Evolutionary conservation across 2,113 vertebrate species (phyloP).

Genomic region (Lipophrys pholis): DNA sequence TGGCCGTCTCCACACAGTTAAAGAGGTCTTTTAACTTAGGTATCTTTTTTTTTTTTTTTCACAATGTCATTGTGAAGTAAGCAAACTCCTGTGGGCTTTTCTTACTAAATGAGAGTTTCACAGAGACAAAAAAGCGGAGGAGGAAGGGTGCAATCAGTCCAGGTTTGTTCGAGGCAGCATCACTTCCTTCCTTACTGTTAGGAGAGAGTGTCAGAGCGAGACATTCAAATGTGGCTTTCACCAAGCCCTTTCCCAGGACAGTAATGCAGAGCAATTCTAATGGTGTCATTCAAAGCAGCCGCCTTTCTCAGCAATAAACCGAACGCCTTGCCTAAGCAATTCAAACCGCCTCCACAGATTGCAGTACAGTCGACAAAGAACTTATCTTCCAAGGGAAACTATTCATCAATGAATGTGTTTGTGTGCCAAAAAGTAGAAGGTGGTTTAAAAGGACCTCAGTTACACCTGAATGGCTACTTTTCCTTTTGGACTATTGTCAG

Average conservation of each 20-base stretch:
- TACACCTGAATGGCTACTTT: constrained; percentile 71
- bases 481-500: constrained; percentile 42
- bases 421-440: constrained; percentile 52
- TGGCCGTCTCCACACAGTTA: constrained; percentile 61
- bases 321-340: constrained; percentile 80
- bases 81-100: constrained; percentile 63
- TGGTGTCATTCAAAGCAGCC: constrained; percentile 77
- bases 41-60: constrained; percentile 57
- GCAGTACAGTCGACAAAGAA: constrained; percentile 76
- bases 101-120: constrained; percentile 71
- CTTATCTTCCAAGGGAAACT: constrained; percentile 69
- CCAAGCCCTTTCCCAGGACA: constrained; percentile 77
- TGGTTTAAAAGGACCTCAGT: constrained; percentile 58
- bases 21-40: constrained; percentile 67
- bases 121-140: constrained; percentile 65
- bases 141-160: constrained; percentile 81
- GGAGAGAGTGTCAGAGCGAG: constrained; percentile 69
- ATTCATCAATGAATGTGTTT: constrained; percentile 76
- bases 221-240: constrained; percentile 77
- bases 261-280: constrained; percentile 72
- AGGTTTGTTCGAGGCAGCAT: constrained; percentile 81
- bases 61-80: constrained; percentile 68
- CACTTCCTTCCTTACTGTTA: constrained; percentile 77
- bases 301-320: constrained; percentile 73
- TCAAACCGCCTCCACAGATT: constrained; percentile 71